Percentiles rank a stretch among this genome's conserved stretches.
phyloP scores from a whole-genome alignment of 1,140 invertebrate species.

The Ceratina japonica region DNA sequence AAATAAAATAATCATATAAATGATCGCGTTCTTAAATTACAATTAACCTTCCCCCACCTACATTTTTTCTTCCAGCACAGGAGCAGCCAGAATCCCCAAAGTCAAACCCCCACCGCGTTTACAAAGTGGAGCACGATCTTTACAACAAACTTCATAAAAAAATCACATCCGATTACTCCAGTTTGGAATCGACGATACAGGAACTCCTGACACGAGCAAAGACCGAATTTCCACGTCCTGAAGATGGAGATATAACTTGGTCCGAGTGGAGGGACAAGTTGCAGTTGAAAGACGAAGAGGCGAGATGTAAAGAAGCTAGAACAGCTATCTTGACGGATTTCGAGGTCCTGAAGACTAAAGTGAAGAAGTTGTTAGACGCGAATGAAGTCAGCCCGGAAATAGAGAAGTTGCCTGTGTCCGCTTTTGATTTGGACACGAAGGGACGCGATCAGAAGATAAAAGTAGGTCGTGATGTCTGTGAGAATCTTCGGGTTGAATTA shows the following conservation, averaged over 20 bases:
- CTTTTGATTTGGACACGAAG: slow-evolving; percentile 70
- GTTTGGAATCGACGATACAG: slow-evolving; percentile 46
- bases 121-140: slow-evolving; percentile 20
- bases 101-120: neutral
- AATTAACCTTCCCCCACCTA: slow-evolving; percentile 1
- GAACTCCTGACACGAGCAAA: slow-evolving; percentile 48
- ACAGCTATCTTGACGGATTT: slow-evolving; percentile 58
- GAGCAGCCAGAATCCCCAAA: neutral
- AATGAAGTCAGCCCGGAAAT: slow-evolving; percentile 68
- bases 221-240: slow-evolving; percentile 35
- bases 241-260: slow-evolving; percentile 61
- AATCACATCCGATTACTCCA: slow-evolving; percentile 60
- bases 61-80: slow-evolving; percentile 43
- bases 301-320: slow-evolving; percentile 42
- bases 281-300: slow-evolving; percentile 51
- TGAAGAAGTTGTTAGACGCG: slow-evolving; percentile 63
- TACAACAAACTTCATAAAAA: slow-evolving; percentile 42
- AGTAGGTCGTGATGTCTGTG: slow-evolving; percentile 72
- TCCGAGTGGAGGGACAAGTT: slow-evolving; percentile 63
- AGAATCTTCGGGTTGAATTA: slow-evolving; percentile 67
- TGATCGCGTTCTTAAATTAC: no score
- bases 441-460: slow-evolving; percentile 66
- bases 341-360: slow-evolving; percentile 56
- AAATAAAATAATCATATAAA: no score
- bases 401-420: slow-evolving; percentile 66